Evolutionary conservation across 2,888 invertebrate genomes (phyloP).

Genomic region (Pandemis corylana): DNA sequence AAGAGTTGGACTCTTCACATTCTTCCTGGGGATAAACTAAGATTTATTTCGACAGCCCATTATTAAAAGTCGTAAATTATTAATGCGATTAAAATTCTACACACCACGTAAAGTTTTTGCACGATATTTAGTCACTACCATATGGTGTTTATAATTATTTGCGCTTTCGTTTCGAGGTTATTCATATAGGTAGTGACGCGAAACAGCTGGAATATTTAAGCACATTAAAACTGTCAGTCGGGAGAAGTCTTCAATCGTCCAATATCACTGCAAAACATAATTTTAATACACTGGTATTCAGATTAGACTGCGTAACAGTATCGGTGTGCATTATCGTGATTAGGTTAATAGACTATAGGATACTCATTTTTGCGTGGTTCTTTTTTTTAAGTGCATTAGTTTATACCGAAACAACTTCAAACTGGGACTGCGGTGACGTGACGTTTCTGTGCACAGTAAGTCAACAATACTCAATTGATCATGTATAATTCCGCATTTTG

Average conservation of each 20-base stretch:
- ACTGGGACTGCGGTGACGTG: not conserved
- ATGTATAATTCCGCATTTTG: not conserved
- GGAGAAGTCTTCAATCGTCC: not conserved
- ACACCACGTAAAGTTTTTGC: not conserved
- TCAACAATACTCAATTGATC: not conserved
- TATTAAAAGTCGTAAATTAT: not conserved
- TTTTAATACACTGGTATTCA: not conserved
- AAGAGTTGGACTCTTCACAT: not conserved
- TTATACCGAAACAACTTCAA: not conserved
- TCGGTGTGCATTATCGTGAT: not conserved
- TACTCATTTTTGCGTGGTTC: not conserved
- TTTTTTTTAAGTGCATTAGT: not conserved
- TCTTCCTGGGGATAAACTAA: not conserved
- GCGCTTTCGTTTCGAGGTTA: slow-evolving; percentile 6
- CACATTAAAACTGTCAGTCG: not conserved
- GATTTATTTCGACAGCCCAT: not conserved
- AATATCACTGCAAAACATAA: not conserved
- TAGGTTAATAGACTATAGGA: not conserved
- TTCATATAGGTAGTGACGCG: not conserved
- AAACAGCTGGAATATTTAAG: not conserved
- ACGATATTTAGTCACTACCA: not conserved
- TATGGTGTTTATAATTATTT: not conserved
- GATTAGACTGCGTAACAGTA: not conserved
- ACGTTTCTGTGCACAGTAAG: not conserved
- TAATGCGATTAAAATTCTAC: not conserved